Base-by-base conservation (phyloP, 2,113 vertebrate species). In the Rhagologus leucostigma region DNA sequence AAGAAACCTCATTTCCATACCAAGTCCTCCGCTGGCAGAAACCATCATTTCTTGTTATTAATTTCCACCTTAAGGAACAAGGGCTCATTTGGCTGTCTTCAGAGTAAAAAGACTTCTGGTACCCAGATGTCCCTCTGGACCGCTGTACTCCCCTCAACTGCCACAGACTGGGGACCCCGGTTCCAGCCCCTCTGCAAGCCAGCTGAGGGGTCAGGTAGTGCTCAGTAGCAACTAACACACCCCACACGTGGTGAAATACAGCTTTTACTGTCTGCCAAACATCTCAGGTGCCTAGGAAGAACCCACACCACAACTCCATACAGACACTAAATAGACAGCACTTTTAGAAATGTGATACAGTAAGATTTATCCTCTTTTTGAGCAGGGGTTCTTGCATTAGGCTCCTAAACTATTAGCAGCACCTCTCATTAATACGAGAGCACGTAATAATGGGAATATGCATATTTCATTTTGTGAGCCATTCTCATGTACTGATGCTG, bases 361-460 rank as follows among this genome's bases (percentile, higher is more conserved):
- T 13, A 19, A 7, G 9, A 63, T 70, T 80, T 57, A 85, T 60
- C 24, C 33, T 53, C 44, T 60, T 80, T 80, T 32, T 64, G 52
- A 74, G 55, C 30, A 70, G 17, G 2, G 23, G 24, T 52, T 91
- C 39, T 75, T 8, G 4, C 81, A 57, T 65, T 27, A 89, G 53
- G 22, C n/a, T 75, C 56, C 60, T 16, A 11, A 53, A 82, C 69
- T 84, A 76, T 75, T 90, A 68, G 23, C 63, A 75, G 84, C 41
- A 91, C 60, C 73, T 80, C 71, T 94, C 88, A 93, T 95, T 88
- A 96, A 96, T 95, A 92, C 1, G 10, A 82, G 63, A 96, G 64
- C 32, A 78, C 10, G 21, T 29, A 47, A 49, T 90, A 96, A 96
- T 84, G 81, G 79, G n/a, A 91, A 90, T 75, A 89, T 79, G 53